Evolutionary conservation across 2,888 invertebrate genomes (phyloP), one percentile per base, ranked within the genome.

Genomic region (Lasius fuliginosus): DNA sequence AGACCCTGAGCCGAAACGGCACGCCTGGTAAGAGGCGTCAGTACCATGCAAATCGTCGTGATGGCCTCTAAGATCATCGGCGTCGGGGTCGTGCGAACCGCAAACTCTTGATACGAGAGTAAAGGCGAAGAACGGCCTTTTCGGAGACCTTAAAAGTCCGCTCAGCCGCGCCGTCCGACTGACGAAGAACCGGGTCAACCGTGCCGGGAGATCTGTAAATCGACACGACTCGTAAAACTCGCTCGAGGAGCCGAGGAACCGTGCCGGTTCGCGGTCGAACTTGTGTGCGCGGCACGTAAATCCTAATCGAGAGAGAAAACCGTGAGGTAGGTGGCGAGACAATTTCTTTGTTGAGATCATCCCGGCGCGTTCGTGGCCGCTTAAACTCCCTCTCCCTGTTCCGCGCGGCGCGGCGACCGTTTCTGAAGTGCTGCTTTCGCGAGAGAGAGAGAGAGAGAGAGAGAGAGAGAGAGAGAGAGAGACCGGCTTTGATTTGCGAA

Each of bases 1-100:
- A 65, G 33, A 73, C 36, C 30, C 68, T 76, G 71, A 88, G 82
- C 69, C 84, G 60, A 75, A 85, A 83, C 85, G 91, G 86, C 88
- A 86, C 90, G 90, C 90, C 90, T 91, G 83, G 87, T 79, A 84
- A 89, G 85, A 85, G 86, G 87, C 88, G 85, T 90, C 89, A 86
- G 87, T 42, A 87, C 88, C 89, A 89, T 91, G 91, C 89, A 89
- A 91, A 91, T 91, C 83, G 89, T 87, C 91, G 87, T 89, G 86
- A 87, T 86, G 89, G 88, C 88, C 91, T 89, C 88, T 87, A 86
- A 88, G 91, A 90, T 89, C 89, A 87, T 65, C 86, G 74, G 84
- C 86, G 76, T 87, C 88, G 90, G 90, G 91, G 90, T 92, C 91
- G 91, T 91, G 91, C 88, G 92, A 91, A 91, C 92, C 87, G 87